Evolutionary conservation across 2,888 invertebrate genomes (phyloP), one percentile per base, ranked within the genome.

Genomic region (Brenthis ino): DNA sequence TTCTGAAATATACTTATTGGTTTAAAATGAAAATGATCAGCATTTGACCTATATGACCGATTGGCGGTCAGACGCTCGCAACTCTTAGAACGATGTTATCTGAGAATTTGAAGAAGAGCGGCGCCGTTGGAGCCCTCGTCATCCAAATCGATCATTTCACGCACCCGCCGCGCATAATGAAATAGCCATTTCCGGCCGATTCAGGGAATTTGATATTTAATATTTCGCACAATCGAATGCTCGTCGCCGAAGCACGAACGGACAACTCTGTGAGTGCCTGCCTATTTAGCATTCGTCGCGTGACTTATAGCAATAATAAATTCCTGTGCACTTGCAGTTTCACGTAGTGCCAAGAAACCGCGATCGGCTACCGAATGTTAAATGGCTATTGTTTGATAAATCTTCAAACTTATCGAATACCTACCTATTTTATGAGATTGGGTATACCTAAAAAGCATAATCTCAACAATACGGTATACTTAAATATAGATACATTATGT

Each of bases 321-420:
- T 91, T 88, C 91, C 86, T 87, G 86, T 91, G 91, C 91, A 92
- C 90, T 92, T 91, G 91, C 91, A 91, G 85, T 90, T 91, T 92
- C 86, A 85, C 85, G 87, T 82, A 85, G 79, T 90, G 88, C 89
- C 89, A 85, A 88, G 88, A 89, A 90, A 87, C 86, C 82, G 78
- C 86, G 80, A 80, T 82, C 85, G 81, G 82, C 88, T 85, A 82
- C 85, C 89, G 90, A 91, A 92, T 92, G 82, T 82, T 86, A 86
- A 91, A 87, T 81, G 84, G 77, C 75, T 78, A 85, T 87, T 87
- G 85, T 86, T 84, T 67, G 69, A 69, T 73, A 65, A 65, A 70
- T 69, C 66, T 69, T 43, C 37, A 8, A 43, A 43, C 65, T 47
- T 65, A 64, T 56, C 64, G 48, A 48, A 13, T 57, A 68, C 14